Conservation (phyloP, 35 echinoderm and acorn worm species). For the Lytechinus pictus region DNA sequence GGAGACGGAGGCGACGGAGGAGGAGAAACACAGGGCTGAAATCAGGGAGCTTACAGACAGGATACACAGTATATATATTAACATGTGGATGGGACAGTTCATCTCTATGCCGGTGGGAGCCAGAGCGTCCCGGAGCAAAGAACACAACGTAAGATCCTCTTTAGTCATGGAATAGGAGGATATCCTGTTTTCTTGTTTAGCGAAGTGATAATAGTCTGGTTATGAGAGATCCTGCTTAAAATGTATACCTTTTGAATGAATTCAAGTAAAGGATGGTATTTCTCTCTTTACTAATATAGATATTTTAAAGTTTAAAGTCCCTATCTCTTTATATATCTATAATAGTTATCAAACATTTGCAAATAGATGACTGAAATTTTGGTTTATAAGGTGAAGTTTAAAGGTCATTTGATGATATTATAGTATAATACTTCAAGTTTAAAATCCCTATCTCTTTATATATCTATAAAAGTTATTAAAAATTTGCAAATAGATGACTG, state of each 20-base stretch:
- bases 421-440: too few relatives aligned
- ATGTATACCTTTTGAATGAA: neutral
- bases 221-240: neutral
- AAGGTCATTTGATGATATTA: too few relatives aligned
- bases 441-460: too few relatives aligned
- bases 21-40: slow-evolving; percentile 85
- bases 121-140: slow-evolving; percentile 53
- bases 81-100: slow-evolving; percentile 90
- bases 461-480: too few relatives aligned
- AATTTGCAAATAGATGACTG: too few relatives aligned
- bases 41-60: slow-evolving; percentile 90
- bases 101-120: slow-evolving; percentile 55
- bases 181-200: neutral
- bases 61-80: slow-evolving; percentile 82
- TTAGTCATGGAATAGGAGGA: neutral
- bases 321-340: too few relatives aligned
- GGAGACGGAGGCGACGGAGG: slow-evolving; percentile 81
- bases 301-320: too few relatives aligned
- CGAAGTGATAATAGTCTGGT: neutral
- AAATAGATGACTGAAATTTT: too few relatives aligned
- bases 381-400: too few relatives aligned
- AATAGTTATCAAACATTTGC: too few relatives aligned
- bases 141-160: slow-evolving; percentile 8
- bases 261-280: neutral
- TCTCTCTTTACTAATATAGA: neutral